A percentile compares a stretch with the other conserved stretches of the same genome.
phyloP scores from a whole-genome alignment of 2,888 invertebrate species.

The Cistogaster globosa region DNA sequence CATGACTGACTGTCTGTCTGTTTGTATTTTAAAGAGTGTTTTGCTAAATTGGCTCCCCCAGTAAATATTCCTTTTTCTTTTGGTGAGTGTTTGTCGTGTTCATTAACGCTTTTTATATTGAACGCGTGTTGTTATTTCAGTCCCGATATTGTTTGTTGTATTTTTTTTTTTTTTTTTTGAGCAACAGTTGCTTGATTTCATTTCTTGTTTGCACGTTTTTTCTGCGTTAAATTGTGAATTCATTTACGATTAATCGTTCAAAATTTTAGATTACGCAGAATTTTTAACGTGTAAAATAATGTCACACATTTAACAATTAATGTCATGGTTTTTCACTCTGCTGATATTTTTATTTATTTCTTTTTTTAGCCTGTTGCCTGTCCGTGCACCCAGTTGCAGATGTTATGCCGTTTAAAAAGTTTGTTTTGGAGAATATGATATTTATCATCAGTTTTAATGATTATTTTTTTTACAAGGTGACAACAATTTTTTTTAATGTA shows the following conservation, averaged over 20 bases:
- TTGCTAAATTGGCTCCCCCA: slow-evolving; percentile 34
- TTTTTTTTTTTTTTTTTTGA: slow-evolving; percentile 17
- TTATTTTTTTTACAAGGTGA: slow-evolving; percentile 42
- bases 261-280: slow-evolving; percentile 73
- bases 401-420: slow-evolving; percentile 22
- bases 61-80: slow-evolving; percentile 12
- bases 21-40: slow-evolving; percentile 7
- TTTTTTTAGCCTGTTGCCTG: slow-evolving; percentile 4
- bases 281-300: slow-evolving; percentile 72
- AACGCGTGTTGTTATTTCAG: slow-evolving; percentile 73
- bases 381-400: slow-evolving; percentile 34
- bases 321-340: slow-evolving; percentile 53
- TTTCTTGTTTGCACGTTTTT: slow-evolving; percentile 61
- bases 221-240: slow-evolving; percentile 71
- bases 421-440: not conserved
- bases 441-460: slow-evolving; percentile 43
- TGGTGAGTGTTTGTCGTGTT: slow-evolving; percentile 72
- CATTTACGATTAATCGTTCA: slow-evolving; percentile 71
- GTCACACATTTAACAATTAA: slow-evolving; percentile 72
- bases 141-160: slow-evolving; percentile 41
- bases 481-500: slow-evolving; percentile 23
- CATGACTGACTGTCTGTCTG: slow-evolving; percentile 22
- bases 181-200: slow-evolving; percentile 53
- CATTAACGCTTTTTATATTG: slow-evolving; percentile 81
- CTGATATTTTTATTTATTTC: not conserved